These are phyloP conservation scores for Eupithecia insigniata DNA, from an alignment of 2,888 invertebrate genomes.

Conservation along the genomic window DNA sequence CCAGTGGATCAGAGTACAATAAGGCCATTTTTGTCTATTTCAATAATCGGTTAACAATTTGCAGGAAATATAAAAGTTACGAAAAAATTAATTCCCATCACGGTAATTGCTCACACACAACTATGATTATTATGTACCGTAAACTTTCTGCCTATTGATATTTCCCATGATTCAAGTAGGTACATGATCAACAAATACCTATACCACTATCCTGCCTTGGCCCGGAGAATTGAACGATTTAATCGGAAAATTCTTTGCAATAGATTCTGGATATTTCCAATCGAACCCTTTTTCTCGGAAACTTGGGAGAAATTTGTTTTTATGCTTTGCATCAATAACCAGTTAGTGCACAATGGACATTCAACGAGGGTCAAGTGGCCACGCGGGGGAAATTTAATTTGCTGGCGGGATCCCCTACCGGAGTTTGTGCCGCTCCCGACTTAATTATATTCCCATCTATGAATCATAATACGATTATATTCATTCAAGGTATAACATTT, in stretches of 20 bases:
- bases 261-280: conserved; percentile 36
- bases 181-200: neutral
- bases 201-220: neutral
- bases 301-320: conserved; percentile 51
- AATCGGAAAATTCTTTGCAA: conserved; percentile 27
- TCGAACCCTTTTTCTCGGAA: conserved; percentile 36
- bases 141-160: neutral
- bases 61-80: neutral
- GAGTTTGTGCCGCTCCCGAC: conserved; percentile 58
- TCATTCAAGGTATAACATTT: conserved; percentile 6
- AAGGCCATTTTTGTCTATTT: no score
- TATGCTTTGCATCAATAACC: conserved; percentile 65
- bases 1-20: neutral
- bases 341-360: conserved; percentile 65
- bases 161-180: neutral
- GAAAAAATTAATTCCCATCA: neutral
- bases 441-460: conserved; percentile 69
- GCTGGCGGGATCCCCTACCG: conserved; percentile 57
- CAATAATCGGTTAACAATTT: neutral
- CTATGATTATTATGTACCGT: neutral
- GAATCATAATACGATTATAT: conserved; percentile 57
- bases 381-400: conserved; percentile 70
- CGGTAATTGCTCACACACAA: neutral
- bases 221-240: conserved; percentile 19
- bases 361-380: conserved; percentile 68